These are phyloP conservation scores for Pseudopipra pipra DNA, from an alignment of 2,113 vertebrate genomes.

Conservation along the genomic window DNA sequence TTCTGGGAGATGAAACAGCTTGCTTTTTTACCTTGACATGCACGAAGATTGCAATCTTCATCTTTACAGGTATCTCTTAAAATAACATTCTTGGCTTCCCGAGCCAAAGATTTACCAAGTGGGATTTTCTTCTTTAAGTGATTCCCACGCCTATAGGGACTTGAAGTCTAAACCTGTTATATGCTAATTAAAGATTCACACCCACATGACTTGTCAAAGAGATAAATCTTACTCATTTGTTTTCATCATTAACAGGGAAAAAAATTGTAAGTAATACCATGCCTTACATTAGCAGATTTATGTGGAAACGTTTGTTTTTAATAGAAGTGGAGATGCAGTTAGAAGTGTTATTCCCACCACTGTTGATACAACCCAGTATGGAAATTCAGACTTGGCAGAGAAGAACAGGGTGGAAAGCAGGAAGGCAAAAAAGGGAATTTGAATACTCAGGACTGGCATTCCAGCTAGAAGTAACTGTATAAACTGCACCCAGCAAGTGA, in stretches of 20 bases:
- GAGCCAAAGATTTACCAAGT: slow-evolving; percentile 56
- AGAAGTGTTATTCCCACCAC: slow-evolving; percentile 34
- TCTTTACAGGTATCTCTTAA: slow-evolving; percentile 70
- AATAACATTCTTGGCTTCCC: slow-evolving; percentile 65
- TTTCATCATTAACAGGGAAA: slow-evolving; percentile 54
- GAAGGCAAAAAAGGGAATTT: slow-evolving; percentile 15
- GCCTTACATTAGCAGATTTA: slow-evolving; percentile 46
- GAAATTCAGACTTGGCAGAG: slow-evolving; percentile 21
- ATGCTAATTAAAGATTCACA: slow-evolving; percentile 78
- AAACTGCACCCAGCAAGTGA: not conserved
- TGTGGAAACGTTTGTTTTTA: slow-evolving; percentile 30
- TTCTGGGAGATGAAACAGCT: slow-evolving; percentile 76
- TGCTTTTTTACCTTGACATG: slow-evolving; percentile 64
- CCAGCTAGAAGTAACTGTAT: not conserved
- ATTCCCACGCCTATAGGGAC: slow-evolving; percentile 75
- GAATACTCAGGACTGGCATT: not conserved
- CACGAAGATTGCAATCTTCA: slow-evolving; percentile 65
- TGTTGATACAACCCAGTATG: not conserved
- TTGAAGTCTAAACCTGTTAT: slow-evolving; percentile 76
- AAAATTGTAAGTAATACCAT: slow-evolving; percentile 34
- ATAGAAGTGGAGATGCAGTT: slow-evolving; percentile 20
- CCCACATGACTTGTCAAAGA: slow-evolving; percentile 73
- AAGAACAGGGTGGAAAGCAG: slow-evolving; percentile 1
- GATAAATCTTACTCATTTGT: slow-evolving; percentile 70
- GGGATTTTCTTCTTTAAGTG: slow-evolving; percentile 64